Evolutionary conservation across 1,140 invertebrate species (phyloP).

Genomic region (Ylistrum balloti): DNA sequence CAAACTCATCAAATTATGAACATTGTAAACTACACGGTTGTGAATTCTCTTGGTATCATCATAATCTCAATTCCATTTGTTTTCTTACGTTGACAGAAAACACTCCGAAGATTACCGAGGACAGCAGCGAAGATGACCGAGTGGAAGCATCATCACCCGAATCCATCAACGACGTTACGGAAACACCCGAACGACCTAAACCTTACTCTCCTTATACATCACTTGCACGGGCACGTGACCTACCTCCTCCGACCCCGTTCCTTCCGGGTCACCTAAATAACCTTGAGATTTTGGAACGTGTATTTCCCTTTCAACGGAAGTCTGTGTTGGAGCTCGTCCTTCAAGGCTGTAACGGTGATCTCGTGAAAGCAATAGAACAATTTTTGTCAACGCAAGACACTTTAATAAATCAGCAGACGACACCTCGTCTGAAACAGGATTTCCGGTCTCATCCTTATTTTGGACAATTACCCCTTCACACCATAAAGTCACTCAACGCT

Average conservation of each 20-base stretch:
- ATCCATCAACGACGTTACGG: background rate
- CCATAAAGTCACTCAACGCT: constrained; percentile 59
- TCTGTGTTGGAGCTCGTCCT: constrained; percentile 93
- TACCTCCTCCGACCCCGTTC: constrained; percentile 72
- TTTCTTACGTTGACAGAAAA: background rate
- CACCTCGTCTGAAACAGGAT: constrained; percentile 49
- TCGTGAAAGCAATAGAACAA: constrained; percentile 91
- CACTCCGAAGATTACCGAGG: background rate
- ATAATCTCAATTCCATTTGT: background rate
- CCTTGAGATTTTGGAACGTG: constrained; percentile 91
- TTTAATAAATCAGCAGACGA: constrained; percentile 73
- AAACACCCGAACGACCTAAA: background rate
- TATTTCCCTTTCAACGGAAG: constrained; percentile 93
- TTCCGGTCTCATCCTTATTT: constrained; percentile 61
- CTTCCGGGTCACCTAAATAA: constrained; percentile 85
- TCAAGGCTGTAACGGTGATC: constrained; percentile 92
- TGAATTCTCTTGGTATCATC: too few species aligned
- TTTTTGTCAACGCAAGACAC: constrained; percentile 83
- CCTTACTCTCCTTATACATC: background rate
- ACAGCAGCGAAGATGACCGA: constrained; percentile 32
- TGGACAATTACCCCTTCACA: constrained; percentile 55
- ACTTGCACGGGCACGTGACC: background rate
- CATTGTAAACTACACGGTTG: too few species aligned
- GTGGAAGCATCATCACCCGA: constrained; percentile 7
- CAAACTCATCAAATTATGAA: too few species aligned